A percentile compares a stretch with the other conserved stretches of the same genome.
phyloP scores from a whole-genome alignment of 2,888 invertebrate genomes.

The Melangyna quadrimaculata region DNA sequence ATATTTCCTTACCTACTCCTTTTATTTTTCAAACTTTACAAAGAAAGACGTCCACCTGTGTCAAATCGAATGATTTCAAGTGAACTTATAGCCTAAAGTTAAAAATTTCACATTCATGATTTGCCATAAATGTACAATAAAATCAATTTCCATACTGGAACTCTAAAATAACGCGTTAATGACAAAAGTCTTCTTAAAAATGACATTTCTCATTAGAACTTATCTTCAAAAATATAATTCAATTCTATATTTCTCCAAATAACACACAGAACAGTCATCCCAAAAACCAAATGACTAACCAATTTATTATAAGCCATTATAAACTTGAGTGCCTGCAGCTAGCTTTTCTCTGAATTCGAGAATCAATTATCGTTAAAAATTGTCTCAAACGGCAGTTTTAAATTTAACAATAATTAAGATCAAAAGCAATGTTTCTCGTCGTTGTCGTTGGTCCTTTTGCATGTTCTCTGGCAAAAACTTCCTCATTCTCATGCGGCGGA shows the following conservation, averaged over 20 bases:
- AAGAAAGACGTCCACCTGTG: too few relatives aligned
- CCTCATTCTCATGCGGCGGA: conserved; percentile 23
- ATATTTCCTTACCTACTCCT: too few relatives aligned
- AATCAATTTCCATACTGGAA: too few relatives aligned
- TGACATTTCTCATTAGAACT: background rate
- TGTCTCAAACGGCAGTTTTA: conserved; percentile 62
- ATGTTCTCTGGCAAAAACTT: conserved; percentile 47
- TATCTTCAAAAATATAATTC: conserved; percentile 3
- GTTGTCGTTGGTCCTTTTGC: background rate
- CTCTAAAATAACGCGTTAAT: too few relatives aligned
- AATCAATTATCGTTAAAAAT: conserved; percentile 69
- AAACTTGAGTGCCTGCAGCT: conserved; percentile 28
- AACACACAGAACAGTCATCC: background rate
- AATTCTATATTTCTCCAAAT: background rate
- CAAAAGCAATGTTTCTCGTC: conserved; percentile 55
- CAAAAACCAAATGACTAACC: background rate
- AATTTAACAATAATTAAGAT: conserved; percentile 69
- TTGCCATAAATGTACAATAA: too few relatives aligned
- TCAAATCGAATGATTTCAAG: too few relatives aligned
- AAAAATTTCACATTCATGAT: too few relatives aligned
- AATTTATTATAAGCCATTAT: conserved; percentile 28
- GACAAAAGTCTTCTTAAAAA: background rate
- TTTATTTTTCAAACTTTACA: too few relatives aligned
- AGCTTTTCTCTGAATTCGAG: conserved; percentile 33
- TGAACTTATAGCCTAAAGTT: too few relatives aligned